A percentile compares a stretch with the other conserved stretches of the same genome.
These are phyloP conservation scores for Dinothrombium tinctorium DNA, from an alignment of 1,140 invertebrate species.

Conservation along the genomic window DNA sequence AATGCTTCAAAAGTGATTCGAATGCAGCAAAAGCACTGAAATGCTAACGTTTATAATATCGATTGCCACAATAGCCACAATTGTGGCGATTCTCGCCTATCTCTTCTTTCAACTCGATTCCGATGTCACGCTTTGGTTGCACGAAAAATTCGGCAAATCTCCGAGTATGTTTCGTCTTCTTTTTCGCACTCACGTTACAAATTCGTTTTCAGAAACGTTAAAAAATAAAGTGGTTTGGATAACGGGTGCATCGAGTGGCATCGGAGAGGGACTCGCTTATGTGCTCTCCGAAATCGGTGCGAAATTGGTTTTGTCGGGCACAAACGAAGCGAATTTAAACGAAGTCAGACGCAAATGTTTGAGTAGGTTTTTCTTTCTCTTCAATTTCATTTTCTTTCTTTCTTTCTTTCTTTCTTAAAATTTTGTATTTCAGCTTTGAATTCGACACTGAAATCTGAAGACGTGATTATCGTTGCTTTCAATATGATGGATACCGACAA, in stretches of 20 bases:
- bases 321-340: slow-evolving; percentile 41
- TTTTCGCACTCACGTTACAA: not conserved
- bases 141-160: not conserved
- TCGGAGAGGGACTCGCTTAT: slow-evolving; percentile 42
- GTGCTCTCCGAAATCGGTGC: slow-evolving; percentile 40
- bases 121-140: not conserved
- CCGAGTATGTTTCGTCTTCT: not conserved
- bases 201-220: slow-evolving; percentile 1
- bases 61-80: too few species aligned
- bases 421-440: too few species aligned
- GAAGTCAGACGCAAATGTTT: slow-evolving; percentile 43
- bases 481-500: slow-evolving; percentile 25
- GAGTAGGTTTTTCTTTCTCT: slow-evolving; percentile 18
- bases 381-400: too few species aligned
- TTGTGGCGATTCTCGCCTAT: too few species aligned
- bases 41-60: too few species aligned
- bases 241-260: slow-evolving; percentile 49
- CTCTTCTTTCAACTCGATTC: too few species aligned
- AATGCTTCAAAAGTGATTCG: too few species aligned
- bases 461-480: slow-evolving; percentile 11
- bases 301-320: slow-evolving; percentile 47
- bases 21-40: too few species aligned
- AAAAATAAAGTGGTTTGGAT: slow-evolving; percentile 53
- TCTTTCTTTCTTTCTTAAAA: too few species aligned
- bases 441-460: too few species aligned